phyloP scores from a whole-genome alignment of 2,113 vertebrate genomes.

The Crotalus helleri region DNA sequence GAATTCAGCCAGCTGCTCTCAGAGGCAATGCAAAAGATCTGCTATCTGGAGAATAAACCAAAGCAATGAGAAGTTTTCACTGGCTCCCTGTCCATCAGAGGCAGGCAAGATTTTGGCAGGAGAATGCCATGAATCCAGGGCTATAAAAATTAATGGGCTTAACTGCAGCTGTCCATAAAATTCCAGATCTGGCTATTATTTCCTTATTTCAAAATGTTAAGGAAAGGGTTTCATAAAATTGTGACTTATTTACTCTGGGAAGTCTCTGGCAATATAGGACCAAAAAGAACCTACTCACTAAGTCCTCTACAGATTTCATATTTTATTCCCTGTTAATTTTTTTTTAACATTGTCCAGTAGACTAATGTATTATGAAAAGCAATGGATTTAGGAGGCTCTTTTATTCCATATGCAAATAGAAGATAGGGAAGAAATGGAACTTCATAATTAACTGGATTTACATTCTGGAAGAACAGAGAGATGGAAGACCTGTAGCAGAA shows the following conservation, averaged over 20 bases:
- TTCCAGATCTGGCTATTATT: neutral
- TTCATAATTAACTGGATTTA: fast-evolving
- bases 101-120: neutral
- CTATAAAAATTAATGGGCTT: neutral
- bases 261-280: neutral
- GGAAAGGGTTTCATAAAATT: neutral
- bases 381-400: neutral
- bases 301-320: neutral
- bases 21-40: neutral
- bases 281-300: neutral
- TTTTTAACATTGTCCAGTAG: neutral
- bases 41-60: neutral
- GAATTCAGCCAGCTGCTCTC: neutral
- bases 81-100: neutral
- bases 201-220: neutral
- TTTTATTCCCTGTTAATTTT: neutral
- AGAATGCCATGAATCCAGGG: neutral
- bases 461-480: neutral
- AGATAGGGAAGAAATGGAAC: neutral
- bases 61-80: neutral
- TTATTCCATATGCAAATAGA: neutral
- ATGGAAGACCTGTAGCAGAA: neutral
- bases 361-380: neutral
- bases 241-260: neutral
- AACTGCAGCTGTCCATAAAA: neutral